Evolutionary conservation across 2,797 vertebrate genomes (phyloP).

Genomic region (Halcyon smyrnensis): DNA sequence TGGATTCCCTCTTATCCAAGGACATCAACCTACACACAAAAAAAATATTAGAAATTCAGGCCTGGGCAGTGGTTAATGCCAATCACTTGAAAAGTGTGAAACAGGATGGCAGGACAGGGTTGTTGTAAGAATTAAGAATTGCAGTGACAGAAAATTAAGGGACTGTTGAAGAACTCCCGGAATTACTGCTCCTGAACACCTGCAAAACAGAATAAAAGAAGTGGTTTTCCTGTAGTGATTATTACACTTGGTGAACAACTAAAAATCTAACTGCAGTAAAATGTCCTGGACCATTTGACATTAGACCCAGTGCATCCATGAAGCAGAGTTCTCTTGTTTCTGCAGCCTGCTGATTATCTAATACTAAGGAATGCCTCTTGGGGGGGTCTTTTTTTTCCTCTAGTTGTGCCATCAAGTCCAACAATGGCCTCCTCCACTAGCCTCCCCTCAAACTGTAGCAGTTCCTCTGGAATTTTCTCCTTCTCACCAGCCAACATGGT

Average conservation of each 20-base stretch:
- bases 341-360: neutral
- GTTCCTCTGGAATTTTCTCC: slow-evolving; percentile 97
- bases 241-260: neutral
- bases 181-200: neutral
- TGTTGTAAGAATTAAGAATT: neutral
- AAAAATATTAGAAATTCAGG: neutral
- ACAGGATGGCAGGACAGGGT: neutral
- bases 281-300: neutral
- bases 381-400: slow-evolving; percentile 22
- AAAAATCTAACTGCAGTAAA: neutral
- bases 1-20: neutral
- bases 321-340: neutral
- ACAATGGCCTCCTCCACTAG: slow-evolving; percentile 98
- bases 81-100: neutral
- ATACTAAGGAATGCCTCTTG: slow-evolving; percentile 16
- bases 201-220: neutral
- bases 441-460: slow-evolving; percentile 97
- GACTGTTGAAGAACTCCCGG: neutral
- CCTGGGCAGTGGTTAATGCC: neutral
- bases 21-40: neutral
- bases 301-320: neutral
- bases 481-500: slow-evolving; percentile 99
- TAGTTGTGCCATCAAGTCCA: slow-evolving; percentile 97
- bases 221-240: neutral
- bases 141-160: neutral